phyloP scores from a whole-genome alignment of 2,113 vertebrate genomes.

The Callorhinus ursinus region DNA sequence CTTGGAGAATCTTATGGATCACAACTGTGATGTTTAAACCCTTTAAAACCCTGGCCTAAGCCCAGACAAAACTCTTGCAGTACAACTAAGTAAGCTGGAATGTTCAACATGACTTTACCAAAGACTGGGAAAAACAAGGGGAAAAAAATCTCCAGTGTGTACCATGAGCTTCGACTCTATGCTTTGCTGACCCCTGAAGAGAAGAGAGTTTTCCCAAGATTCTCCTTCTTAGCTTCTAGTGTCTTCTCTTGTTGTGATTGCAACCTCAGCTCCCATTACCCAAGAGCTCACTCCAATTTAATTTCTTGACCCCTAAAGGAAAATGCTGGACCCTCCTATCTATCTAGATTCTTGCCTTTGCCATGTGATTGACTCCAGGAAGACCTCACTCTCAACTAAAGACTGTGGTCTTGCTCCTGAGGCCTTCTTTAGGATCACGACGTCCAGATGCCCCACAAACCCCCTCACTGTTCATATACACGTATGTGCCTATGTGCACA shows the following conservation, averaged over 20 bases:
- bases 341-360: not conserved
- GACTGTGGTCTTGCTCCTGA: not conserved
- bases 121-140: not conserved
- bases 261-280: not conserved
- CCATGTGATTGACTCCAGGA: not conserved
- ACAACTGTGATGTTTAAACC: not conserved
- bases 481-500: accelerated
- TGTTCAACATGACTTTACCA: not conserved
- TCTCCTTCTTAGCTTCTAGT: not conserved
- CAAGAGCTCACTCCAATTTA: not conserved
- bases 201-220: not conserved
- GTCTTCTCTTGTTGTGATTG: not conserved
- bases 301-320: not conserved
- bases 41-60: not conserved
- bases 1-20: not conserved
- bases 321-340: not conserved
- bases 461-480: not conserved
- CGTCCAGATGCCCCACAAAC: not conserved
- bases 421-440: not conserved
- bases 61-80: conserved; percentile 22
- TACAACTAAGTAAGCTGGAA: not conserved
- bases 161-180: not conserved
- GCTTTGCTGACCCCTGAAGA: not conserved
- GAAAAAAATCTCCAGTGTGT: not conserved
- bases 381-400: not conserved